Base-by-base conservation (phyloP, 2,888 invertebrate genomes). In the Dioctria linearis region DNA sequence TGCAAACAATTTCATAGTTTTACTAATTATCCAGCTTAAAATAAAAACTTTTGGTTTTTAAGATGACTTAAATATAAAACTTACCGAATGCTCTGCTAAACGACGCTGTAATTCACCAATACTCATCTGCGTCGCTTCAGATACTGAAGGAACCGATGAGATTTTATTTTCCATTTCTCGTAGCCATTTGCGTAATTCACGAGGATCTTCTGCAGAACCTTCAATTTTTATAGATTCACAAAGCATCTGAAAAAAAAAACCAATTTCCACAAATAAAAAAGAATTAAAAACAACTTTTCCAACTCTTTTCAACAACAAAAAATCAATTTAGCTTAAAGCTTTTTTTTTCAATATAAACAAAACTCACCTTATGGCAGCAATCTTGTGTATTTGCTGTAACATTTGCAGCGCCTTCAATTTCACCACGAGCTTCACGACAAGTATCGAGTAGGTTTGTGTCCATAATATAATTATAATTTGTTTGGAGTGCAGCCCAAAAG, bases 401-500 rank as follows among this genome's bases (percentile, higher is more conserved):
- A 78, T 83, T 84, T 5, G 85, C 82, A 69, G 84, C 86, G 79
- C 86, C 86, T 84, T 89, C 89, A 61, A 89, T 84, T 81, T 89
- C 89, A 84, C 86, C 86, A 43, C 88, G 85, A 2, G 89, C 88
- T 88, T 93, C 93, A 88, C 93, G 93, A 91, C 97, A 97, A 85
- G 94, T 94, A 87, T 97, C 96, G 83, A 98, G 94, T 84, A 98
- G 94, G 89, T 96, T 95, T 86, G 95, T 96, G 89, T 96, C 96
- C 97, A 98, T 97, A 87, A 98, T 95, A 89, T 96, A 98, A 88
- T 97, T 95, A 90, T 97, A 97, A 90, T 96, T 95, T 80, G 95
- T 94, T 89, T 96, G 95, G 86, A 97, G 93, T 82, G 96, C 94
- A 84, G 95, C 95, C 96, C 97, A 97, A 85, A 97, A 95, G 87